Base-by-base conservation (phyloP, 2,888 invertebrate genomes). In the Kryphioiulus occultus region DNA sequence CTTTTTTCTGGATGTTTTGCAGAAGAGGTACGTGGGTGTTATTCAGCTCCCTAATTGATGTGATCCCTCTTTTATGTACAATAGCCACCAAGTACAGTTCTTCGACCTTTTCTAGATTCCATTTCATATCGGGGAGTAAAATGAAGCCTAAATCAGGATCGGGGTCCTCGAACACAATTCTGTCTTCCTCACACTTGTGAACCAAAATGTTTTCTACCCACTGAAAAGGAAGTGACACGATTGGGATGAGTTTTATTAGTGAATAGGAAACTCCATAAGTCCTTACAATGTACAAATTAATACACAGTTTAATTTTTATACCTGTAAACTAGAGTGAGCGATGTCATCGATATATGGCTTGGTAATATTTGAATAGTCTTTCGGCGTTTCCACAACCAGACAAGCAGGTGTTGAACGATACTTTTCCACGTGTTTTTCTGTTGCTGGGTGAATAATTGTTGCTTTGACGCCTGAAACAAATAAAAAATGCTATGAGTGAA, bases 131-230 rank as follows among this genome's bases (percentile, higher is more conserved):
- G 0, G 98, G 98, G 0, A 98, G 91, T 19, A 99, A 92, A 19
- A 99, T 93, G 91, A 99, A 99, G 0, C 99, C 98, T 89, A 92
- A 94, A 84, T 94, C 94, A 0, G 95, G 94, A 91, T 97, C 95
- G 7, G 93, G 90, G 92, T 97, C 96, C 91, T 97, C 96, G 91
- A 94, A 96, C 9, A 98, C 93, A 85, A 99, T 95, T 89, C 97
- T 94, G 35, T 99, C 98, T 1, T 93, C 93, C 93, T 99, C 99
- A 85, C 95, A 95, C 91, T 96, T 97, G 91, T 97, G 97, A 88
- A 97, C 96, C 87, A 99, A 92, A 89, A 99, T 97, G 92, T 99
- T 99, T 92, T 97, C 96, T 0, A 99, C 96, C 99, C 99, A 99
- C 97, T 98, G 44, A 39, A 85, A 44, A 39, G 9, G 5, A 83